Conservation (phyloP, 2,113 vertebrate species). For the Ammodytes dubius region DNA sequence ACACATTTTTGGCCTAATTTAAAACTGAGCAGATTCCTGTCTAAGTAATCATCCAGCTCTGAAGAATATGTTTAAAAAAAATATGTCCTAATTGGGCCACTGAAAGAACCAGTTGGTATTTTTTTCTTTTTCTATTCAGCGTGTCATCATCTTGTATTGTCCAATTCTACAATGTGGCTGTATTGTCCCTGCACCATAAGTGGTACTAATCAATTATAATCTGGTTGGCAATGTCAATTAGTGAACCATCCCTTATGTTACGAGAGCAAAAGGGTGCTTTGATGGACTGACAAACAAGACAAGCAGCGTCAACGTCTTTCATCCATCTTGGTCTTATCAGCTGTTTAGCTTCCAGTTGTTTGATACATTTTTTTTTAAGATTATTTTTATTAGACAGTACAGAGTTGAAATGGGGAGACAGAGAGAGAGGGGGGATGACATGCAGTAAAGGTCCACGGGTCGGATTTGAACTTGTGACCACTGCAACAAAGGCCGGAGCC, state of each 20-base stretch:
- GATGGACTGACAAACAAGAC: not conserved
- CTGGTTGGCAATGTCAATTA: not conserved
- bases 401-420: too few species aligned
- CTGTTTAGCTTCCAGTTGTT: not conserved
- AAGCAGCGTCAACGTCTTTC: not conserved
- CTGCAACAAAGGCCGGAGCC: too few species aligned
- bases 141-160: not conserved
- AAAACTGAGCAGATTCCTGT: conserved; percentile 48
- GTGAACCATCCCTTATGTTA: not conserved
- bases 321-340: not conserved
- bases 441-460: too few species aligned
- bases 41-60: conserved; percentile 31
- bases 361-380: not conserved
- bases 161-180: not conserved
- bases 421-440: too few species aligned
- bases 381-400: too few species aligned
- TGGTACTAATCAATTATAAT: not conserved
- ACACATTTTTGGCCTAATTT: conserved; percentile 26
- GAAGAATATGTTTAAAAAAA: conserved; percentile 25
- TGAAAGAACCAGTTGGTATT: conserved; percentile 38
- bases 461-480: too few species aligned
- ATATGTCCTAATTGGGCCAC: conserved; percentile 69
- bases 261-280: not conserved
- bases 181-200: not conserved
- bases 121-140: not conserved